phyloP scores from a whole-genome alignment of 2,113 vertebrate species.

The Pyrgilauda ruficollis region DNA sequence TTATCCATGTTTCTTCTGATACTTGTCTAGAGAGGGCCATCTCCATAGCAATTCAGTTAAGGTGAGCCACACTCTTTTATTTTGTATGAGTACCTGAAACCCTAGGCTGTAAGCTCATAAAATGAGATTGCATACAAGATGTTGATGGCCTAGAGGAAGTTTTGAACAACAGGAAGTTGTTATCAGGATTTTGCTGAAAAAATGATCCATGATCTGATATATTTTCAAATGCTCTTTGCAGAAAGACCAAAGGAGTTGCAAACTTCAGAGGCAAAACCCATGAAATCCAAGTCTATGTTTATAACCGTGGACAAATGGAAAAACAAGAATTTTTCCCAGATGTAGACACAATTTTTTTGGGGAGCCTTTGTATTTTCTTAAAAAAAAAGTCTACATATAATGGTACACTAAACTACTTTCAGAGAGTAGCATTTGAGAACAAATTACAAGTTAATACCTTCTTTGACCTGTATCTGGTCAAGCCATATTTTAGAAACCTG shows the following conservation, averaged over 20 bases:
- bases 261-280: background rate
- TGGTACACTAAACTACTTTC: background rate
- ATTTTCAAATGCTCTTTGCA: conserved; percentile 9
- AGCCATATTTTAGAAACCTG: conserved; percentile 11
- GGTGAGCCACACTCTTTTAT: conserved; percentile 26
- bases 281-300: background rate
- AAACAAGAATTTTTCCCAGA: background rate
- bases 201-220: background rate
- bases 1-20: conserved; percentile 5
- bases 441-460: conserved; percentile 24
- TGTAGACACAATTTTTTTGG: background rate
- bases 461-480: conserved; percentile 17
- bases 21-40: background rate
- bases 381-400: background rate
- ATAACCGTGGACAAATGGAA: background rate
- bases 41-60: background rate
- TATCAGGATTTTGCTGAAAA: conserved; percentile 39
- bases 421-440: background rate
- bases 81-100: conserved; percentile 27
- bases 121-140: conserved; percentile 54
- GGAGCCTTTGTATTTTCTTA: background rate
- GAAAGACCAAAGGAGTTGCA: background rate
- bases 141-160: conserved; percentile 40
- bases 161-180: conserved; percentile 46
- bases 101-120: conserved; percentile 32